phyloP scores from a whole-genome alignment of 2,888 invertebrate genomes.

The Melanostoma mellinum region DNA sequence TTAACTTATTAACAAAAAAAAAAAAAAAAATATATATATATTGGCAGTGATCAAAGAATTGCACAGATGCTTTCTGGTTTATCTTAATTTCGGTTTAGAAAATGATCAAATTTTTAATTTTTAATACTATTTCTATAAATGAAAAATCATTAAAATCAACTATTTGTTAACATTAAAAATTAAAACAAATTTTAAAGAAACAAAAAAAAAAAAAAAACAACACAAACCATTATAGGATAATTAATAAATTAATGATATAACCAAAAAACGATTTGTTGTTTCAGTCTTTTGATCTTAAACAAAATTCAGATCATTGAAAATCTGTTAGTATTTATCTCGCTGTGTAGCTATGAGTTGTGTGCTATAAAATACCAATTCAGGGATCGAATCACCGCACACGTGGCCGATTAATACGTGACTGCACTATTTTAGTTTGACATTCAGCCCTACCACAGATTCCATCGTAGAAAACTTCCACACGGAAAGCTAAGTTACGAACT shows the following conservation, averaged over 20 bases:
- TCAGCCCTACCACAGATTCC: too few species aligned
- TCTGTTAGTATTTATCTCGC: background rate
- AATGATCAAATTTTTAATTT: constrained; percentile 16
- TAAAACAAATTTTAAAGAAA: constrained; percentile 46
- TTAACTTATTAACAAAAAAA: background rate
- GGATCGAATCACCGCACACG: too few species aligned
- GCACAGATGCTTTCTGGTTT: constrained; percentile 13
- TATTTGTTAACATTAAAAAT: constrained; percentile 66
- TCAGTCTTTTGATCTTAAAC: background rate
- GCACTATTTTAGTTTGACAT: too few species aligned
- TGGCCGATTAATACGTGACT: too few species aligned
- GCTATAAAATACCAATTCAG: too few species aligned
- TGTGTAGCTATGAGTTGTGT: too few species aligned
- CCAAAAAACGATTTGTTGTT: constrained; percentile 18
- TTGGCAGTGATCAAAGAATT: too few species aligned
- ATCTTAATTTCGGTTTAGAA: constrained; percentile 26
- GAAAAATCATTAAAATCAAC: constrained; percentile 44
- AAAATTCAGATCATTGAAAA: too few species aligned
- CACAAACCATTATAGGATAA: constrained; percentile 57
- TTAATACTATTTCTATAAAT: constrained; percentile 33
- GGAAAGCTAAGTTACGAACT: too few species aligned
- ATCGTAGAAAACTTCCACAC: too few species aligned
- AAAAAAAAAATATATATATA: too few species aligned
- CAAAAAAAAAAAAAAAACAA: constrained; percentile 17
- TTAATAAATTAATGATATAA: constrained; percentile 69